phyloP scores from a whole-genome alignment of 2,888 invertebrate genomes.

The Deroplatys truncata region DNA sequence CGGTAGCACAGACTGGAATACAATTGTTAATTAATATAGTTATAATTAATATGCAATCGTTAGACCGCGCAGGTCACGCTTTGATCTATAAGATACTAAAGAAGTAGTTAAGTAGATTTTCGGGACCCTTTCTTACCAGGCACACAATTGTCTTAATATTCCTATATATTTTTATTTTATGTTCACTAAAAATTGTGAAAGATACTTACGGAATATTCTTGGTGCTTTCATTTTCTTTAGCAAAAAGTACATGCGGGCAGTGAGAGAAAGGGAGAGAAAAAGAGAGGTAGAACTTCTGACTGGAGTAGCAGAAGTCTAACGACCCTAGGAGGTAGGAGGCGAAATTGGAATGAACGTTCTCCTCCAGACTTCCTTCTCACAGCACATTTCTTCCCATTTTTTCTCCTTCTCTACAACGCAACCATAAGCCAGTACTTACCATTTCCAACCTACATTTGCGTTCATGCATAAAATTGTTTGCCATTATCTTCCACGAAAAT shows the following conservation, averaged over 20 bases:
- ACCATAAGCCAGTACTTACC: neutral
- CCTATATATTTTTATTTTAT: no score
- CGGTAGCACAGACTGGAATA: no score
- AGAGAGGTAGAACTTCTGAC: neutral
- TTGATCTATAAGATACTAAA: no score
- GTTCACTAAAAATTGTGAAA: neutral
- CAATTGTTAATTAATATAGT: no score
- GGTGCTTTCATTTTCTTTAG: neutral
- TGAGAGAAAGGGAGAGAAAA: neutral
- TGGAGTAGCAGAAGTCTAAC: neutral
- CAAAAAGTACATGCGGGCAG: neutral
- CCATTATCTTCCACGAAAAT: conserved; percentile 18
- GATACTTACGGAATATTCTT: neutral
- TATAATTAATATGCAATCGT: no score
- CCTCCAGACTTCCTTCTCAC: neutral
- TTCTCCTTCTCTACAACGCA: neutral
- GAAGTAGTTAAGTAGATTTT: no score
- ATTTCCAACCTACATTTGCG: neutral
- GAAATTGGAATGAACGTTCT: neutral
- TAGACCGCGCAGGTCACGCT: no score
- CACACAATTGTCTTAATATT: no score
- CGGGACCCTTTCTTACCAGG: no score
- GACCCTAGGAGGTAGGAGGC: neutral
- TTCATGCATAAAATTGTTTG: conserved; percentile 18
- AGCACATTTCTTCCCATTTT: conserved; percentile 3